Evolutionary conservation across 2,113 vertebrate genomes (phyloP).

Genomic region (Chaetura pelagica): DNA sequence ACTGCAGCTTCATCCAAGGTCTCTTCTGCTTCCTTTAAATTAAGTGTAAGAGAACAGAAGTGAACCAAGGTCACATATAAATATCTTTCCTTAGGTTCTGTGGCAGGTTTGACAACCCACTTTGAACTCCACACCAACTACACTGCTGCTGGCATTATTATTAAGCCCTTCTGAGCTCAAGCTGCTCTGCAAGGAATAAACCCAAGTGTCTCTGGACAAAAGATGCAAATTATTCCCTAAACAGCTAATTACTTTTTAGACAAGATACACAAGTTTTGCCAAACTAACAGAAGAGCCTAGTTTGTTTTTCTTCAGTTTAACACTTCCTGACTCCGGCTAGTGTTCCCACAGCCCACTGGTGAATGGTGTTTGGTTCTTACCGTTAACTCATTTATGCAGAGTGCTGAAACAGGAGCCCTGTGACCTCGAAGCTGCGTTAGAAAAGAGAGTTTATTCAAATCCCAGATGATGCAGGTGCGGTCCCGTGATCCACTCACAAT

Average conservation of each 20-base stretch:
- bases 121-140: not conserved
- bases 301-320: not conserved
- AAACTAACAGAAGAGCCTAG: not conserved
- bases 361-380: constrained; percentile 65
- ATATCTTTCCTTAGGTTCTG: not conserved
- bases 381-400: constrained; percentile 97
- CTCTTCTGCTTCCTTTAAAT: not conserved
- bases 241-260: not conserved
- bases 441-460: constrained; percentile 95
- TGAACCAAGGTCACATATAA: not conserved
- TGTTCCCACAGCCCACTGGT: not conserved
- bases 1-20: not conserved
- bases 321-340: not conserved
- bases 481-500: constrained; percentile 95
- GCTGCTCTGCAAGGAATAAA: not conserved
- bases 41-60: not conserved
- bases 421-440: constrained; percentile 95
- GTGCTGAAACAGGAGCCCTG: constrained; percentile 92
- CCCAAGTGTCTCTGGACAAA: accelerated
- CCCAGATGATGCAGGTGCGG: constrained; percentile 98
- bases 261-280: not conserved
- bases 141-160: not conserved
- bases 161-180: not conserved
- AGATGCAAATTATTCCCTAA: not conserved
- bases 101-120: not conserved